phyloP scores from a whole-genome alignment of 2,797 vertebrate species.

The Prionace glauca region DNA sequence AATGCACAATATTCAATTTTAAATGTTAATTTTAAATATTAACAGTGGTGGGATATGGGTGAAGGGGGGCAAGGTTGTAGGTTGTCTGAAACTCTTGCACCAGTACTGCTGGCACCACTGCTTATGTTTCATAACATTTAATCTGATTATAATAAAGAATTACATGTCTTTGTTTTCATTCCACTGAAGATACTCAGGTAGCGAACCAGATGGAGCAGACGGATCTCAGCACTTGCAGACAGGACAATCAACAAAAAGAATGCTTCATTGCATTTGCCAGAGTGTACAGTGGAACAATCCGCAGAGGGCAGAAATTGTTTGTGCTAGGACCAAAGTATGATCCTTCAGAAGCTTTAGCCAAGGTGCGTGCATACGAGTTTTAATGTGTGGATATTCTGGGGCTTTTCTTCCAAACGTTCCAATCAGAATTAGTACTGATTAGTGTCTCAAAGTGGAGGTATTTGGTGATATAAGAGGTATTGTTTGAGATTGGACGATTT shows the following conservation, averaged over 20 bases:
- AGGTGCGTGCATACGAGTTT: constrained; percentile 59
- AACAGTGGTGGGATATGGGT: no score
- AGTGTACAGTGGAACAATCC: constrained; percentile 79
- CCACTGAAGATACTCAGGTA: constrained; percentile 44
- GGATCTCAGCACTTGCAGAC: constrained; percentile 45
- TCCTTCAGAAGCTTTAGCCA: constrained; percentile 66
- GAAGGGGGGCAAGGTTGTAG: no score
- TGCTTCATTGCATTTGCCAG: constrained; percentile 85
- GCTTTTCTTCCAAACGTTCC: not conserved
- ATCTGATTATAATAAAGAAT: not conserved
- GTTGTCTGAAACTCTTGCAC: no score
- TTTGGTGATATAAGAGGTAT: not conserved
- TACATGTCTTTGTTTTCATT: not conserved
- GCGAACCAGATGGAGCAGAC: constrained; percentile 48
- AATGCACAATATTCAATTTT: no score
- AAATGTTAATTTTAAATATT: no score
- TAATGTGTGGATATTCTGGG: not conserved
- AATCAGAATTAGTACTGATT: not conserved
- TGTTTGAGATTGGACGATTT: not conserved
- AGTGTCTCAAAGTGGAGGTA: no score
- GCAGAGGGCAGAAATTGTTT: constrained; percentile 74
- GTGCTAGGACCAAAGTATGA: constrained; percentile 92
- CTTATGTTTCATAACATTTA: not conserved
- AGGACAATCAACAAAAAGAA: constrained; percentile 60
- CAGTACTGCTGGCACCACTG: no score